Evolutionary conservation across 1,140 invertebrate species (phyloP).

Genomic region (Drosophila sucinea): DNA sequence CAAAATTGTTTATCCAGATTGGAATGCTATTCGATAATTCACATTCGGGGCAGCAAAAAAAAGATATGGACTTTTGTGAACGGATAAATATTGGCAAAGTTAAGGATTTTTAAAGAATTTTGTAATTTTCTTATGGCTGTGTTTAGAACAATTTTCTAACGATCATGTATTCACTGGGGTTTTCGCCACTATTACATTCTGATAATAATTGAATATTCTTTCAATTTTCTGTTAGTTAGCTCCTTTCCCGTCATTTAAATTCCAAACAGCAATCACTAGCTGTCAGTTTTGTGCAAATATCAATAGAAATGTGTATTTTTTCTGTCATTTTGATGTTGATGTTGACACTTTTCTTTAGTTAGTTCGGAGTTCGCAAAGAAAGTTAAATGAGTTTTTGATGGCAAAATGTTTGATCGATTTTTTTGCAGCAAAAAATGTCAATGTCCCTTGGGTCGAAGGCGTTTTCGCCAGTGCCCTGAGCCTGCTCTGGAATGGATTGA

Average conservation of each 20-base stretch:
- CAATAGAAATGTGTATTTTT: constrained; percentile 59
- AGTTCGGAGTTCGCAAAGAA: constrained; percentile 26
- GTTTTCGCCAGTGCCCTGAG: constrained; percentile 3
- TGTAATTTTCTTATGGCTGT: too few relatives aligned
- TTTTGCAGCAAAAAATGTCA: constrained; percentile 34
- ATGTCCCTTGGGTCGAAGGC: constrained; percentile 24
- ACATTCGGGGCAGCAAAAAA: too few relatives aligned
- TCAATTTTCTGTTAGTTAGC: background rate
- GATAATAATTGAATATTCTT: background rate
- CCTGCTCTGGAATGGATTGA: background rate
- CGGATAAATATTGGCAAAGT: too few relatives aligned
- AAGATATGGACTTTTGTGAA: too few relatives aligned
- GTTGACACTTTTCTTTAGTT: constrained; percentile 62
- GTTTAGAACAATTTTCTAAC: too few relatives aligned
- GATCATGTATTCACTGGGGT: too few relatives aligned
- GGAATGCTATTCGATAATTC: too few relatives aligned
- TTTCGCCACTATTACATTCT: background rate
- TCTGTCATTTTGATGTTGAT: constrained; percentile 32
- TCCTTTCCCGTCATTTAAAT: constrained; percentile 17
- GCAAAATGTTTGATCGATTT: constrained; percentile 73
- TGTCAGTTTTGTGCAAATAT: constrained; percentile 66
- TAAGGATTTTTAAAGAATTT: too few relatives aligned
- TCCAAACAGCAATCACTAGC: constrained; percentile 37
- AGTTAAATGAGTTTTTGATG: constrained; percentile 71
- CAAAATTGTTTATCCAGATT: too few relatives aligned